Conservation (phyloP, 2,888 invertebrate species). For the Drosophila nigricruria region DNA sequence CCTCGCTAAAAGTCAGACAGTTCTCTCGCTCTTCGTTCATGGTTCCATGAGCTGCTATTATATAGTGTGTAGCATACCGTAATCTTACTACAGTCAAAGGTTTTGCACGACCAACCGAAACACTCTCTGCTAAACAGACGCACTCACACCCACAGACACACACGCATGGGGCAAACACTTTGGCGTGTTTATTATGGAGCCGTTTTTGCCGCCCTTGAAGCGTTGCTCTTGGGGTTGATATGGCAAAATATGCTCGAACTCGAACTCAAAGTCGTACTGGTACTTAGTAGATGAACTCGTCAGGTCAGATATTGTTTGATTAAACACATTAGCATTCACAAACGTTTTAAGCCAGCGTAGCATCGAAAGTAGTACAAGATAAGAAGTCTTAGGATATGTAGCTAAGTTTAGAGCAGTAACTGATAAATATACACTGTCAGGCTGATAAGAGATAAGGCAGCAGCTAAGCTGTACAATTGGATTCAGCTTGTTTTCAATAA, state of each 20-base stretch:
- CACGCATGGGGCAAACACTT: slow-evolving; percentile 56
- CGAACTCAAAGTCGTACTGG: slow-evolving; percentile 14
- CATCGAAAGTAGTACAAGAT: neutral
- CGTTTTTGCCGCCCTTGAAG: slow-evolving; percentile 41
- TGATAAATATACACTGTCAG: neutral
- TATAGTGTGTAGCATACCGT: slow-evolving; percentile 72
- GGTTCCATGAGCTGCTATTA: slow-evolving; percentile 68
- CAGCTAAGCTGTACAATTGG: neutral
- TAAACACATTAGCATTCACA: slow-evolving; percentile 34
- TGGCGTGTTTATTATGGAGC: slow-evolving; percentile 71
- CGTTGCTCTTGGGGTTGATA: slow-evolving; percentile 8
- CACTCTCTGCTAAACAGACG: slow-evolving; percentile 30
- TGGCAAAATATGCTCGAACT: slow-evolving; percentile 14
- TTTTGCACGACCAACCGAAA: slow-evolving; percentile 62
- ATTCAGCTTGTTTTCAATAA: neutral
- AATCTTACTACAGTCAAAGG: slow-evolving; percentile 80
- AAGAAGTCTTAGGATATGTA: neutral
- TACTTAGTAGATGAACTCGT: slow-evolving; percentile 46
- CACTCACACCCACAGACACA: slow-evolving; percentile 19
- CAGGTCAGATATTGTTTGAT: slow-evolving; percentile 47
- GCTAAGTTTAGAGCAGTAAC: neutral
- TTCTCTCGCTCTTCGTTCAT: slow-evolving; percentile 35
- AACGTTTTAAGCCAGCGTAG: neutral
- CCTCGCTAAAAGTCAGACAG: slow-evolving; percentile 43
- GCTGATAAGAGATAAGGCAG: neutral